These are phyloP conservation scores for Alloplasta piceator DNA, from an alignment of 2,888 invertebrate species.

Conservation along the genomic window DNA sequence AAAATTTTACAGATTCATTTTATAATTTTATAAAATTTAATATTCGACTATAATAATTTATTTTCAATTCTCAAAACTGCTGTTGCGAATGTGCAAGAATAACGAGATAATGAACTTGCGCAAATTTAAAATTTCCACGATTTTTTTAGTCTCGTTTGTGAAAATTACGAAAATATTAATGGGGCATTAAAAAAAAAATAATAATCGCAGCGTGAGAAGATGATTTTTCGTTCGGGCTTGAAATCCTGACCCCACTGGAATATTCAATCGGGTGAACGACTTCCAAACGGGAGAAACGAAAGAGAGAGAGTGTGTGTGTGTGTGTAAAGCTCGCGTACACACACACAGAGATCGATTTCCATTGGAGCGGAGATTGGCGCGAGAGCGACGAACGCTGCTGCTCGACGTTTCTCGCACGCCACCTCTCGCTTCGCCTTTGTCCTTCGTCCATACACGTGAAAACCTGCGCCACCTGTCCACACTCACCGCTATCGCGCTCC, in stretches of 20 bases:
- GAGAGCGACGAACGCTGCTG: not conserved
- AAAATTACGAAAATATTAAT: no score
- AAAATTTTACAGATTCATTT: no score
- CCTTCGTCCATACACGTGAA: not conserved
- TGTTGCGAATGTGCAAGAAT: no score
- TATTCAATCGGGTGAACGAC: slow-evolving; percentile 46
- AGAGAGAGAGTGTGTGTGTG: not conserved
- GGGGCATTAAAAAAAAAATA: not conserved
- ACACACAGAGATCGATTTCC: slow-evolving; percentile 51
- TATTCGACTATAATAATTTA: no score
- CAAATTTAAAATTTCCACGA: no score
- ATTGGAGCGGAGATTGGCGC: slow-evolving; percentile 49
- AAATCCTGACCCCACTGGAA: slow-evolving; percentile 22
- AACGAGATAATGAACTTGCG: no score
- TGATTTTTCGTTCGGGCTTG: not conserved
- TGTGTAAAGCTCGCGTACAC: not conserved
- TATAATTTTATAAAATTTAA: no score
- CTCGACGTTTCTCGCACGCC: not conserved
- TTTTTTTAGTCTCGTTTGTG: no score
- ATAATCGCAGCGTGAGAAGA: not conserved
- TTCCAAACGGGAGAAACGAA: slow-evolving; percentile 19
- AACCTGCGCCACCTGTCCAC: slow-evolving; percentile 52
- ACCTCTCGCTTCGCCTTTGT: slow-evolving; percentile 33
- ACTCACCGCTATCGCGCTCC: slow-evolving; percentile 30
- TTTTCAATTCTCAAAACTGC: no score